Evolutionary conservation across 1,140 invertebrate species (phyloP), one percentile per base, ranked within the genome.

Genomic region (Eueides isabella): DNA sequence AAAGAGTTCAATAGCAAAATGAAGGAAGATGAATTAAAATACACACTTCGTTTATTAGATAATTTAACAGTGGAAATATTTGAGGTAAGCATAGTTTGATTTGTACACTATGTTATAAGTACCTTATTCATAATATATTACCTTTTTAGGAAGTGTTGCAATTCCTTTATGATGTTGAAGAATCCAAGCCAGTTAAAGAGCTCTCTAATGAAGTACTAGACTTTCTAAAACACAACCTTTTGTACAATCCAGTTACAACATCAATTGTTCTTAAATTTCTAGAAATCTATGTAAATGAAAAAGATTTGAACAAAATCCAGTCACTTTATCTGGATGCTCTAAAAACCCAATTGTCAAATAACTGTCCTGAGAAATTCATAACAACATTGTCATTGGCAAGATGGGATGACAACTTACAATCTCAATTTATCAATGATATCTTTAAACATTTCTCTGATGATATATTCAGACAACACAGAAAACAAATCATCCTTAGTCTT

Each of bases 11-110:
- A 35, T 7, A 29, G 5, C 75, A 88, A 80, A 71, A 91, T 90
- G 86, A 90, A 85, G 78, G 88, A 92, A 77, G 88, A 88, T 61
- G 90, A 92, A 68, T 63, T 91, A 14, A 89, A 88, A 76, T 92
- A 92, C 71, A 79, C 86, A 41, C 75, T 92, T 35, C 78, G 79
- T 19, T 79, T 92, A 5, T 80, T 91, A 67, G 88, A 92, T 77
- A 73, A 89, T 73, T 68, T 90, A 5, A 80, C 78, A 66, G 82
- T 77, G 67, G 80, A 84, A 72, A 73, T 90, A 44, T 89, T 83
- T 82, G 77, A 87, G 79, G 90, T 91, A 79, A 82, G 83, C 78
- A 48, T 64, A 35, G 7, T 30, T 62, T 62, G n/a, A 30, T 30
- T 29, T 30, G 2, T 29, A 3, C 16, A 19, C 2, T 30, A 16